A percentile compares a stretch with the other conserved stretches of the same genome.
Evolutionary conservation across 2,888 invertebrate genomes (phyloP).

Genomic region (Torymus auratus): DNA sequence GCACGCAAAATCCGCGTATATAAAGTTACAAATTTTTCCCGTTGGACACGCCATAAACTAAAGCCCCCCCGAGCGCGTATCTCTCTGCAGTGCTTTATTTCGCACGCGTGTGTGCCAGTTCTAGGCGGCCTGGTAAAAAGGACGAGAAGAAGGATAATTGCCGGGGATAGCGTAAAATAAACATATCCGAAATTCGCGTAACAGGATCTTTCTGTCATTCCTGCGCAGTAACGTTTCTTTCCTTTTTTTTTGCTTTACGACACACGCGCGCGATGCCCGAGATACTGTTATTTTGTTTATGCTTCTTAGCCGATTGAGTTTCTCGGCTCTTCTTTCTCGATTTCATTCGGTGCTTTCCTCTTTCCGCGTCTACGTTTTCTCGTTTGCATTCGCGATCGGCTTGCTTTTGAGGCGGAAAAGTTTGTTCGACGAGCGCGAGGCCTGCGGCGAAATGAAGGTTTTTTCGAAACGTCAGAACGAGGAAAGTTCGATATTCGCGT

Average conservation of each 20-base stretch:
- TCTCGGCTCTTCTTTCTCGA: not conserved
- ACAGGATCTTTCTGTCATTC: conserved; percentile 29
- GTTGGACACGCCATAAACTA: conserved; percentile 25
- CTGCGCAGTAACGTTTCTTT: not conserved
- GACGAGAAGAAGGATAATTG: conserved; percentile 13
- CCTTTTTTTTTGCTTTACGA: not conserved
- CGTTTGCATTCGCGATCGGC: no score
- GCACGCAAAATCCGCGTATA: conserved; percentile 14
- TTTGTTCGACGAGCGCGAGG: no score
- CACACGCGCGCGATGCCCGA: no score
- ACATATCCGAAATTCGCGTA: conserved; percentile 32
- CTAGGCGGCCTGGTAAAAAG: not conserved
- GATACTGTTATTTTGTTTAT: conserved; percentile 30
- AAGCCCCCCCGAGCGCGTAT: not conserved
- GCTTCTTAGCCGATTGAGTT: not conserved
- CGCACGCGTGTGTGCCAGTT: not conserved
- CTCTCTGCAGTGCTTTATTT: conserved; percentile 17
- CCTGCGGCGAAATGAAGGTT: no score
- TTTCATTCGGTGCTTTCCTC: not conserved
- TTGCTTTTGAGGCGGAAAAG: no score
- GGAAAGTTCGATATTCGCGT: no score
- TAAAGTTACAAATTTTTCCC: conserved; percentile 18
- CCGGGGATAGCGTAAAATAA: not conserved
- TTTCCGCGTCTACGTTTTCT: no score
- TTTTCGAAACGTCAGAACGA: no score